Evolutionary conservation across 92 coral and sea anemone species (phyloP).

Genomic region (Palythoa heliodiscus): DNA sequence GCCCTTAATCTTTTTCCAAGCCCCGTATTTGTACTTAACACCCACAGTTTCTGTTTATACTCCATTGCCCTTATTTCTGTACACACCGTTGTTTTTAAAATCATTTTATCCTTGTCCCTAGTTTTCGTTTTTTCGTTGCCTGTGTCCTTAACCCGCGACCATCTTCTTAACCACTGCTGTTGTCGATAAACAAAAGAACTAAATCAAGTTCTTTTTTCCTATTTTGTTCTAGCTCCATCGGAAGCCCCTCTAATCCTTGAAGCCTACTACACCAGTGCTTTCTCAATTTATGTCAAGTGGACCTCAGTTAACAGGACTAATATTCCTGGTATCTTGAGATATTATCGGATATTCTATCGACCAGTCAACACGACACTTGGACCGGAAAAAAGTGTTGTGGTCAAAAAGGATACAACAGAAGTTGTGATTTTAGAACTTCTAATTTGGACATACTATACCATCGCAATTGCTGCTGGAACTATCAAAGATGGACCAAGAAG

Average conservation of each 20-base stretch:
- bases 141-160: no score
- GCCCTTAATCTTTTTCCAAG: no score
- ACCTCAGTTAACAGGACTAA: background rate
- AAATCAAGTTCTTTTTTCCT: no score
- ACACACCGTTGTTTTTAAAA: no score
- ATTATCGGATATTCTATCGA: conserved; percentile 24
- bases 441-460: conserved; percentile 33
- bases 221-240: conserved; percentile 36
- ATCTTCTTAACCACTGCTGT: no score
- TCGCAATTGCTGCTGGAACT: conserved; percentile 29
- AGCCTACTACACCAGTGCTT: conserved; percentile 23
- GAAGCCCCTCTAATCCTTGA: conserved; percentile 33
- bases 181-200: no score
- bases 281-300: conserved; percentile 43
- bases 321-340: conserved; percentile 26
- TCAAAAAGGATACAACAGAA: background rate
- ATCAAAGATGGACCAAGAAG: conserved; percentile 33
- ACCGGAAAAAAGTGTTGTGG: background rate
- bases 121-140: no score
- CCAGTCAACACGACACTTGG: conserved; percentile 18
- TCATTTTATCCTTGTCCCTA: no score
- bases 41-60: no score
- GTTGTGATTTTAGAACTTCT: background rate
- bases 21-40: no score
- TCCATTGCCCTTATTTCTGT: no score